phyloP scores from a whole-genome alignment of 1,140 invertebrate genomes.

The Drosophila mayri region DNA sequence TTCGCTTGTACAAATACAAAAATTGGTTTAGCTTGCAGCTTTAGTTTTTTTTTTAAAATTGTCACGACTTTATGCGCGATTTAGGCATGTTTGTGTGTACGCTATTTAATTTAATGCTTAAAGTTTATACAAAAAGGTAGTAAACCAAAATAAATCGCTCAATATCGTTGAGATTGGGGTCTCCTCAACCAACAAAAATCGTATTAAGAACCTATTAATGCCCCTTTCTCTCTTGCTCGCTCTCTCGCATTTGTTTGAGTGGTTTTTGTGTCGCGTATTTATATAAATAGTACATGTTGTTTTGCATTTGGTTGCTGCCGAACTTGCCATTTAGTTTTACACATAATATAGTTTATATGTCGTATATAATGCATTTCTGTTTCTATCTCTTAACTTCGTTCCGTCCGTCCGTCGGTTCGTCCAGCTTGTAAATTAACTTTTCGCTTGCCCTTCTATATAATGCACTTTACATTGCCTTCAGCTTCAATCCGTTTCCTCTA shows the following conservation, averaged over 20 bases:
- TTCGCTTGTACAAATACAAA: conserved; percentile 70
- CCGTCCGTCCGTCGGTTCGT: conserved; percentile 15
- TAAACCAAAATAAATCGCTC: conserved; percentile 51
- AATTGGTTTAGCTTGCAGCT: conserved; percentile 72
- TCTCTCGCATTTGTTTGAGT: conserved; percentile 36
- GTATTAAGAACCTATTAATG: conserved; percentile 50
- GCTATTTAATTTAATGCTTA: conserved; percentile 55
- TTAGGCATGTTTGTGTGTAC: conserved; percentile 35
- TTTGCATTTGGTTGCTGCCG: conserved; percentile 39
- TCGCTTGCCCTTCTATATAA: conserved; percentile 30
- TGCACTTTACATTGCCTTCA: conserved; percentile 33
- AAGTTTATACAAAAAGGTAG: conserved; percentile 59
- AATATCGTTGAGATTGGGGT: conserved; percentile 35
- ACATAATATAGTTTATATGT: conserved; percentile 75
- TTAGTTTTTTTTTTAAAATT: conserved; percentile 44
- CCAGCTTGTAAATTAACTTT: conserved; percentile 35
- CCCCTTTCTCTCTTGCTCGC: conserved; percentile 20
- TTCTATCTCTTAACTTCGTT: conserved; percentile 44
- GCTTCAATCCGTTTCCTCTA: conserved; percentile 45
- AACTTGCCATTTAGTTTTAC: conserved; percentile 57
- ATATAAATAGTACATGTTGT: conserved; percentile 73
- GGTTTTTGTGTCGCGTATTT: conserved; percentile 47
- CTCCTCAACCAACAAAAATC: conserved; percentile 55
- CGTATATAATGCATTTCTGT: conserved; percentile 73
- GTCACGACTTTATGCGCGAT: conserved; percentile 48